Percentiles rank a stretch among this genome's conserved stretches.
phyloP scores from a whole-genome alignment of 2,797 vertebrate species.

The Morelia viridis region DNA sequence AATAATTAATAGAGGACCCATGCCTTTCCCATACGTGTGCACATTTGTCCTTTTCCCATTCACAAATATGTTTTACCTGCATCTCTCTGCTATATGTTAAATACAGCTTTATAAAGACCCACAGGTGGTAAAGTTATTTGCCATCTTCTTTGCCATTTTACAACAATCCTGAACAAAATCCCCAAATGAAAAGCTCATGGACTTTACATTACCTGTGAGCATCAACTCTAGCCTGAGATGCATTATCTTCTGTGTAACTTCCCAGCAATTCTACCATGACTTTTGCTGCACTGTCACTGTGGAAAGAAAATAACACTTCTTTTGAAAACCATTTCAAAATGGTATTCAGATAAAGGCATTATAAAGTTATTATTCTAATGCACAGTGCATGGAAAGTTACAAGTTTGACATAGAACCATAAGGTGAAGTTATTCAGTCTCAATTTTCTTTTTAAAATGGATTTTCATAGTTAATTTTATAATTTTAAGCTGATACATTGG shows the following conservation, averaged over 20 bases:
- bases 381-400: conserved; percentile 51
- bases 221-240: conserved; percentile 95
- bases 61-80: not conserved
- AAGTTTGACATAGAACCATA: conserved; percentile 46
- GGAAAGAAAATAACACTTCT: conserved; percentile 40
- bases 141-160: not conserved
- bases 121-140: not conserved
- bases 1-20: not conserved
- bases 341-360: conserved; percentile 48
- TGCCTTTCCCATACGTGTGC: not conserved
- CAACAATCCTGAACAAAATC: not conserved
- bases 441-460: conserved; percentile 51
- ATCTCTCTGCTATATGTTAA: not conserved
- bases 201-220: conserved; percentile 86
- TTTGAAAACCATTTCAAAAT: conserved; percentile 47
- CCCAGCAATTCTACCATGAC: conserved; percentile 98
- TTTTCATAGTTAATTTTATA: conserved; percentile 67
- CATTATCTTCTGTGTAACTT: conserved; percentile 98
- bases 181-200: not conserved
- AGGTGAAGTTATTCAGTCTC: conserved; percentile 58
- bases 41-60: not conserved
- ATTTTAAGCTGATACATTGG: conserved; percentile 65
- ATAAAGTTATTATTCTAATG: conserved; percentile 54
- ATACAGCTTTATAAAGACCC: not conserved
- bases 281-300: conserved; percentile 91